Evolutionary conservation across 92 coral and sea anemone species (phyloP).

Genomic region (Chrysogorgia sp.): DNA sequence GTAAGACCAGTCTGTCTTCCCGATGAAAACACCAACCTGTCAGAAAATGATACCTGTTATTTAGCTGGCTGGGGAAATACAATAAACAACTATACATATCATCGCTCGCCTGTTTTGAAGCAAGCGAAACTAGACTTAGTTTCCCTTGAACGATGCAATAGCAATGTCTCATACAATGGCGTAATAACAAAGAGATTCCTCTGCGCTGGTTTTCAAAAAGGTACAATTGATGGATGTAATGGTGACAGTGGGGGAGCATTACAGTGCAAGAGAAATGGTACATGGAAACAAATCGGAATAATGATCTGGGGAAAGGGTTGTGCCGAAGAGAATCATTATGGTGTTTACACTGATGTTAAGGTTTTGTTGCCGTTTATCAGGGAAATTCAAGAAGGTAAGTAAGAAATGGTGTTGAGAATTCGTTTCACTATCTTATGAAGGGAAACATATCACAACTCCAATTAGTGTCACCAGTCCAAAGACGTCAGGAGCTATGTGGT

Average conservation of each 20-base stretch:
- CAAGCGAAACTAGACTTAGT: conserved; percentile 52
- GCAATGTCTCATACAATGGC: conserved; percentile 35
- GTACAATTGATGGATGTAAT: conserved; percentile 60
- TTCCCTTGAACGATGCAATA: conserved; percentile 35
- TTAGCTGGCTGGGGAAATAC: conserved; percentile 54
- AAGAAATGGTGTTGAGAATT: background rate
- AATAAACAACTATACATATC: background rate
- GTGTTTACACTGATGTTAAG: conserved; percentile 54
- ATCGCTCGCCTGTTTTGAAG: conserved; percentile 41
- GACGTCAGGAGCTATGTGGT: too few species aligned
- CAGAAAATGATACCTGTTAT: conserved; percentile 48
- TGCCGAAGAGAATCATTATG: conserved; percentile 48
- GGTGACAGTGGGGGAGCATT: conserved; percentile 67
- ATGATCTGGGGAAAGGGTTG: conserved; percentile 62
- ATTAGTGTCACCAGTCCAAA: too few species aligned
- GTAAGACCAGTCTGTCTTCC: conserved; percentile 51
- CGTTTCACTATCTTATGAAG: too few species aligned
- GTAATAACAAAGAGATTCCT: conserved; percentile 43
- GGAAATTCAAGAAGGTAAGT: conserved; percentile 28
- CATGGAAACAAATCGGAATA: conserved; percentile 61
- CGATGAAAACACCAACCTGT: conserved; percentile 23
- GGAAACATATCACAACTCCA: too few species aligned
- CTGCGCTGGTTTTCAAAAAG: conserved; percentile 57
- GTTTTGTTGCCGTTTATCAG: conserved; percentile 57
- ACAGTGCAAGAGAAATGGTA: conserved; percentile 50